Base-by-base conservation (phyloP, 2,888 invertebrate genomes). In the Drosophila peninsularis region DNA sequence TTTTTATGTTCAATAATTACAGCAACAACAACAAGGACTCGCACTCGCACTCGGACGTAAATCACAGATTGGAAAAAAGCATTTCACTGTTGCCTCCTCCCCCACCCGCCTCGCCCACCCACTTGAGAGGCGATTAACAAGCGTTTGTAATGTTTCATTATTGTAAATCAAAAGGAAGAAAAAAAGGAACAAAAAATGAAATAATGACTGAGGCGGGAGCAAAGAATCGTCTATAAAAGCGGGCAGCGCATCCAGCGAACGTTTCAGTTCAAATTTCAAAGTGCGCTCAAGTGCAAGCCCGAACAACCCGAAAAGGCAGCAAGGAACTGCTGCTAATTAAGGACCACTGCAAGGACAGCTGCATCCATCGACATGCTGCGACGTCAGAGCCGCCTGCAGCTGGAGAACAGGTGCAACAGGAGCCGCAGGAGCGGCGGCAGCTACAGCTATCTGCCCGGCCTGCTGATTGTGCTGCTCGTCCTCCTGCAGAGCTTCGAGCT, bases 101-200 rank as follows among this genome's bases (percentile, higher is more conserved):
- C 36, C 34, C 17, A 24, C 24, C 24, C 27, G 7, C 24, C 9
- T 30, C 19, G 5, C 19, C 42, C 42, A 65, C 65, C 68, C 50
- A 77, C 71, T 70, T 62, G 70, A 56, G 30, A 41, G 54, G 41
- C 79, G 89, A 84, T 85, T 89, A 89, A 85, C 89, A 85, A 89
- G 89, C 89, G 78, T 86, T 62, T 84, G 88, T 84, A 80, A 89
- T 88, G 88, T 77, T 88, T 88, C 83, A 85, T 82, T 82, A 82
- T 62, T 86, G 83, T 86, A 78, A 84, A 89, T 82, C 45, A 47
- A 30, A 30, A 62, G 57, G 27, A 11, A 41, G 41, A 19, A 61
- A n/a, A 27, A 56, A 27, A n/a, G 5, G 27, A 37, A 32, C 44
- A 47, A 70, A 60, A 50, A 63, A 53, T n/a, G 47, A 56, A 56